Evolutionary conservation across 1,140 invertebrate species (phyloP).

Genomic region (Ceratina calcarata): DNA sequence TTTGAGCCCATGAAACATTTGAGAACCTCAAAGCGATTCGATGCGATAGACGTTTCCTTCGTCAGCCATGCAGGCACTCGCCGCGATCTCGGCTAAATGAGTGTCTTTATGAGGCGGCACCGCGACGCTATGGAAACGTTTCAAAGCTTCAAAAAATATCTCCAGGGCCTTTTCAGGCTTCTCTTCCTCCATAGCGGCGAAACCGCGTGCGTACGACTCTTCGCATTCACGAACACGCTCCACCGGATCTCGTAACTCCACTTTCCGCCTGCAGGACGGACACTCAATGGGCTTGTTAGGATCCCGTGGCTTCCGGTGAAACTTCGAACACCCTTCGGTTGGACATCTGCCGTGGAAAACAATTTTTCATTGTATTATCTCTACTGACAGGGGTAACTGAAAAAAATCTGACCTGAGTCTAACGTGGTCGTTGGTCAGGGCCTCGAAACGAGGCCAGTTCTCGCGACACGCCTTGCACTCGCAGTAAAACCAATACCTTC

Average conservation of each 20-base stretch:
- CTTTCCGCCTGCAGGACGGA: conserved; percentile 79
- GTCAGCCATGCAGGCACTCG: conserved; percentile 81
- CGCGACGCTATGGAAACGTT: conserved; percentile 79
- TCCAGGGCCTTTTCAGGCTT: conserved; percentile 78
- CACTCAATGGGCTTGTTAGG: conserved; percentile 76
- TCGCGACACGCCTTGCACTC: conserved; percentile 87
- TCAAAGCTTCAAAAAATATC: conserved; percentile 76
- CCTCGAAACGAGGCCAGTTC: conserved; percentile 88
- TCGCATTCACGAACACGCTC: conserved; percentile 80
- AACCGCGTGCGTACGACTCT: conserved; percentile 79
- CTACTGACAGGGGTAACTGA: neutral
- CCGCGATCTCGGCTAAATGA: conserved; percentile 83
- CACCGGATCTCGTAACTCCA: conserved; percentile 80
- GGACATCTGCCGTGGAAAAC: conserved; percentile 80
- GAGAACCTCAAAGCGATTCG: too few relatives aligned
- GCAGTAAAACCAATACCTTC: conserved; percentile 91
- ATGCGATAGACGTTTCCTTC: conserved; percentile 70
- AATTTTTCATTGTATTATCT: neutral
- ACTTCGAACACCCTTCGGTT: conserved; percentile 79
- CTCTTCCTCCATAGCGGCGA: conserved; percentile 78
- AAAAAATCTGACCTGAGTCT: conserved; percentile 59
- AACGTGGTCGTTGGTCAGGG: conserved; percentile 79
- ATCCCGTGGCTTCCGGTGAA: conserved; percentile 77
- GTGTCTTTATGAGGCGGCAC: conserved; percentile 82
- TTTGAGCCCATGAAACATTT: too few relatives aligned